These are phyloP conservation scores for Dexiosoma caninum DNA, from an alignment of 2,888 invertebrate species.

Conservation along the genomic window DNA sequence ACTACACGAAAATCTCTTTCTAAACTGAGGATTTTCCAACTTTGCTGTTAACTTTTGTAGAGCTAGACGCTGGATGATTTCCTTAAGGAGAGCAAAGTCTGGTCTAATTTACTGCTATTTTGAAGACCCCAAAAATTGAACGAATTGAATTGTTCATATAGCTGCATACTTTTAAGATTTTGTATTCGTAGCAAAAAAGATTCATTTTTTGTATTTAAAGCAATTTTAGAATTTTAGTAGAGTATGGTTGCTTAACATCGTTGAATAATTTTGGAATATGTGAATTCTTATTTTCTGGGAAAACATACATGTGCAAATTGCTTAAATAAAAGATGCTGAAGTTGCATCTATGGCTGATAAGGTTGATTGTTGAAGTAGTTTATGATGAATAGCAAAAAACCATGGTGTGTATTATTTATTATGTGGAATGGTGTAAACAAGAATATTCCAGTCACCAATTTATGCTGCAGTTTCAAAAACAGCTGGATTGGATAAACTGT, in stretches of 20 bases:
- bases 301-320: background rate
- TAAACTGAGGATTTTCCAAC: background rate
- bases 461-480: background rate
- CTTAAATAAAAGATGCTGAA: background rate
- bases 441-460: conserved; percentile 1
- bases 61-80: background rate
- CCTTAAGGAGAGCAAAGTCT: background rate
- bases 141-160: background rate
- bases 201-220: background rate
- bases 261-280: background rate
- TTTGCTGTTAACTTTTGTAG: background rate
- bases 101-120: background rate
- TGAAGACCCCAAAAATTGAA: conserved; percentile 1
- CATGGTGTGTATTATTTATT: conserved; percentile 1
- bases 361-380: background rate
- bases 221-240: background rate
- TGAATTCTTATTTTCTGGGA: background rate
- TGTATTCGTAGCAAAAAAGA: background rate
- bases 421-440: conserved; percentile 7
- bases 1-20: background rate
- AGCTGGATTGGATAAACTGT: conserved; percentile 7
- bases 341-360: background rate
- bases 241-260: background rate
- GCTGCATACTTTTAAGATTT: conserved; percentile 12
- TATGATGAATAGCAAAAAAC: conserved; percentile 1